phyloP scores from a whole-genome alignment of 1,140 invertebrate genomes.

The Drosophila pectinifera region DNA sequence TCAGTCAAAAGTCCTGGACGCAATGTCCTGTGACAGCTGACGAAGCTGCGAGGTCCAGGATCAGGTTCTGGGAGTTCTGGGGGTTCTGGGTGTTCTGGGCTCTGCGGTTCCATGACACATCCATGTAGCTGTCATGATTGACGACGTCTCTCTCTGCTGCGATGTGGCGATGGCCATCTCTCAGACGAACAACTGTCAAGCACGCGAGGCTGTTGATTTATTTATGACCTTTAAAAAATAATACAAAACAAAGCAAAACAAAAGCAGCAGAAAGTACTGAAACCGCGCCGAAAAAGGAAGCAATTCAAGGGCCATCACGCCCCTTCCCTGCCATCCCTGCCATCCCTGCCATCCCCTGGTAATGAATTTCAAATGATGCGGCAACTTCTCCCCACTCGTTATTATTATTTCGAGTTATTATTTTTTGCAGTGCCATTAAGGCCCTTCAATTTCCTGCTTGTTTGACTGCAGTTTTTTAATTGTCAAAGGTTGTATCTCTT shows the following conservation, averaged over 20 bases:
- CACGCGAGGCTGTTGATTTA: constrained; percentile 78
- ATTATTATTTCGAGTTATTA: constrained; percentile 22
- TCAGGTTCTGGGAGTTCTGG: not conserved
- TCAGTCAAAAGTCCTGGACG: constrained; percentile 71
- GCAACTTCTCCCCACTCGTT: constrained; percentile 58
- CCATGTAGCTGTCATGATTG: constrained; percentile 81
- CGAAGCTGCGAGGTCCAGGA: constrained; percentile 57
- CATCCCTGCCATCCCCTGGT: constrained; percentile 31
- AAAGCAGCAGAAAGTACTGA: constrained; percentile 18
- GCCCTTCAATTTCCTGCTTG: constrained; percentile 63
- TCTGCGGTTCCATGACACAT: constrained; percentile 76
- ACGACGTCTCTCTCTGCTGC: constrained; percentile 49
- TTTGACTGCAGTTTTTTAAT: constrained; percentile 65
- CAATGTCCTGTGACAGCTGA: constrained; percentile 62
- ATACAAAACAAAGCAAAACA: constrained; percentile 7
- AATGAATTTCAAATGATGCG: constrained; percentile 81
- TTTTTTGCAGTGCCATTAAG: constrained; percentile 60
- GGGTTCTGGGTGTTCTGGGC: too few relatives aligned
- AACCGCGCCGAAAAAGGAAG: constrained; percentile 53
- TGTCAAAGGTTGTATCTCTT: too few relatives aligned
- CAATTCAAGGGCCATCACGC: constrained; percentile 54
- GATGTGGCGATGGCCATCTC: constrained; percentile 35
- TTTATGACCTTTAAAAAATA: constrained; percentile 60
- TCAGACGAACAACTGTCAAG: constrained; percentile 63
- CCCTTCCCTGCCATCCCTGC: constrained; percentile 24